Conservation (phyloP, 2,797 vertebrate genomes). For the Liparis tanakae region DNA sequence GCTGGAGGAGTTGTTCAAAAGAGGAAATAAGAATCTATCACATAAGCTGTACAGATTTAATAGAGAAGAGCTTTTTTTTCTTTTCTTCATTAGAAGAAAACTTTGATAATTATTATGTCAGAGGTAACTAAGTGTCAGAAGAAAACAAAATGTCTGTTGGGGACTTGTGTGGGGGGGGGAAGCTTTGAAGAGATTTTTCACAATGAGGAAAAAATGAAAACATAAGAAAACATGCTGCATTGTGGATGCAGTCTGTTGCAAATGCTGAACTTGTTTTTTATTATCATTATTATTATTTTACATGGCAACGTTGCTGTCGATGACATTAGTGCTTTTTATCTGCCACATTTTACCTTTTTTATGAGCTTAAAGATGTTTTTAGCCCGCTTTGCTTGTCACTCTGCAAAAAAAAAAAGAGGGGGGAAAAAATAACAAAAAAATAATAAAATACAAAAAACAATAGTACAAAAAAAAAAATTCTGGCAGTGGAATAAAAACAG, state of each 20-base stretch:
- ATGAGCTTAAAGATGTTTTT: slow-evolving; percentile 97
- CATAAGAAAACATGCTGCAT: slow-evolving; percentile 83
- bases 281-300: slow-evolving; percentile 83
- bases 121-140: slow-evolving; percentile 88
- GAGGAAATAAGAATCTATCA: slow-evolving; percentile 85
- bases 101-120: slow-evolving; percentile 91
- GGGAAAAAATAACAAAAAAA: slow-evolving; percentile 68
- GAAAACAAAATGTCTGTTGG: slow-evolving; percentile 91
- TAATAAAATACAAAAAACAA: slow-evolving; percentile 78
- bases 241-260: slow-evolving; percentile 90
- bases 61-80: slow-evolving; percentile 86
- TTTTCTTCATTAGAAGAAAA: slow-evolving; percentile 97
- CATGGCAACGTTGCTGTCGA: slow-evolving; percentile 90
- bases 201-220: slow-evolving; percentile 83
- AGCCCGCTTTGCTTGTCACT: slow-evolving; percentile 98
- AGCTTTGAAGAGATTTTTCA: slow-evolving; percentile 92
- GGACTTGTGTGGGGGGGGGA: slow-evolving; percentile 74
- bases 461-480: slow-evolving; percentile 62
- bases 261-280: slow-evolving; percentile 88
- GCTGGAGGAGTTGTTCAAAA: slow-evolving; percentile 83
- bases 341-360: slow-evolving; percentile 98
- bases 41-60: slow-evolving; percentile 95
- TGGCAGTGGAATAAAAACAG: slow-evolving; percentile 80
- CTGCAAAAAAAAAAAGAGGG: slow-evolving; percentile 88
- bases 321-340: slow-evolving; percentile 97